These are phyloP conservation scores for Drosophila nigricruria DNA, from an alignment of 2,888 invertebrate genomes.

Conservation along the genomic window DNA sequence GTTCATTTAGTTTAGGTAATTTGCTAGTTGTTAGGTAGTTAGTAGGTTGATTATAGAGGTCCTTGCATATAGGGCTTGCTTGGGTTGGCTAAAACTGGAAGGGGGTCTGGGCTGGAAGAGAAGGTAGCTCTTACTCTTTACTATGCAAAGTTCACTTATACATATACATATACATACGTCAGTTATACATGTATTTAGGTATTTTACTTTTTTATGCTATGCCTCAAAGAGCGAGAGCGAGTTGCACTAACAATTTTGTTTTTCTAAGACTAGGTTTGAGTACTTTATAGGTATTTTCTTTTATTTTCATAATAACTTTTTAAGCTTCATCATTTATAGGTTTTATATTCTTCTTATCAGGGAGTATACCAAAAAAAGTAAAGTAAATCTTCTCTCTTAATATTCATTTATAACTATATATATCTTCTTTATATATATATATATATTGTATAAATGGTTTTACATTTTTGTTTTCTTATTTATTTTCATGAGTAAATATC, in stretches of 20 bases:
- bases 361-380: constrained; percentile 54
- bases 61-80: constrained; percentile 31
- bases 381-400: constrained; percentile 55
- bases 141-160: constrained; percentile 36
- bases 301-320: constrained; percentile 65
- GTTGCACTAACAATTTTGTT: constrained; percentile 62
- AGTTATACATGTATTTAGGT: constrained; percentile 46
- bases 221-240: constrained; percentile 18
- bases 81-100: constrained; percentile 51
- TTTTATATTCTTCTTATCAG: constrained; percentile 15
- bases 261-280: constrained; percentile 53
- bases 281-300: constrained; percentile 45
- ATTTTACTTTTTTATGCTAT: constrained; percentile 17
- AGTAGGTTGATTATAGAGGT: constrained; percentile 64
- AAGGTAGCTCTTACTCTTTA: constrained; percentile 6
- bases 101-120: constrained; percentile 17
- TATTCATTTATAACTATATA: constrained; percentile 33
- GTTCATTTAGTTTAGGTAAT: constrained; percentile 29
- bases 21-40: constrained; percentile 63
- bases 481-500: constrained; percentile 65
- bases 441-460: constrained; percentile 58
- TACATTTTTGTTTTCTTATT: constrained; percentile 42
- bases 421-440: constrained; percentile 44
- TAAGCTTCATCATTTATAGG: constrained; percentile 45
- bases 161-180: constrained; percentile 18